A percentile compares a stretch with the other conserved stretches of the same genome.
Evolutionary conservation across 2,113 vertebrate species (phyloP).

Genomic region (Orientallactaga bullata): DNA sequence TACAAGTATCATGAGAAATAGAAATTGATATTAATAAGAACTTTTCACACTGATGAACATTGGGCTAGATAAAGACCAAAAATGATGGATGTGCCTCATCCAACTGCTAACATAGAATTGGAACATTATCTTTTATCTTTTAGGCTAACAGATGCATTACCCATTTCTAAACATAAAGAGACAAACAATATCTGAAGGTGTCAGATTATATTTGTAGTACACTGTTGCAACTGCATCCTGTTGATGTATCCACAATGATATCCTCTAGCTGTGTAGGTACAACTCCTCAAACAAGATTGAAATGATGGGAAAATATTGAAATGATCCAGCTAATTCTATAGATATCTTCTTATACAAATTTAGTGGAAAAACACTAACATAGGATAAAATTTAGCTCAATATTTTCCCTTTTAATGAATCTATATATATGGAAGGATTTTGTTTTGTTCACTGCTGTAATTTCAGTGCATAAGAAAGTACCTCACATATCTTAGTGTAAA

Average conservation of each 20-base stretch:
- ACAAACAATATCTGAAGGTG: slow-evolving; percentile 15
- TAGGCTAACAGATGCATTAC: not conserved
- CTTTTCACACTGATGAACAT: not conserved
- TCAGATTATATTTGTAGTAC: not conserved
- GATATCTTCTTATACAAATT: not conserved
- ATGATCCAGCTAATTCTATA: not conserved
- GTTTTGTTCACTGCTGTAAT: not conserved
- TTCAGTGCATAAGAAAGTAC: not conserved
- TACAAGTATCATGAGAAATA: slow-evolving; percentile 19
- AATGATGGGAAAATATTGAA: not conserved
- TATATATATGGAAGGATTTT: not conserved
- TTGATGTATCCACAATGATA: not conserved
- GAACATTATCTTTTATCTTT: not conserved
- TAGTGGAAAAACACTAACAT: not conserved
- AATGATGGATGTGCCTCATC: not conserved
- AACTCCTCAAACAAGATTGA: not conserved
- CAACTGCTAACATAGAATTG: not conserved
- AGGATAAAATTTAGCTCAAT: not conserved
- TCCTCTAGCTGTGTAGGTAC: not conserved
- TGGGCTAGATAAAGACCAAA: not conserved
- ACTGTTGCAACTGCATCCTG: not conserved
- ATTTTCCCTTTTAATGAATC: not conserved
- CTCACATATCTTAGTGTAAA: not conserved
- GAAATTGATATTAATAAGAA: slow-evolving; percentile 11
- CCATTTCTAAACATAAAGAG: slow-evolving; percentile 42